Conservation (phyloP, 1,140 invertebrate species). For the Nasonia longicornis region DNA sequence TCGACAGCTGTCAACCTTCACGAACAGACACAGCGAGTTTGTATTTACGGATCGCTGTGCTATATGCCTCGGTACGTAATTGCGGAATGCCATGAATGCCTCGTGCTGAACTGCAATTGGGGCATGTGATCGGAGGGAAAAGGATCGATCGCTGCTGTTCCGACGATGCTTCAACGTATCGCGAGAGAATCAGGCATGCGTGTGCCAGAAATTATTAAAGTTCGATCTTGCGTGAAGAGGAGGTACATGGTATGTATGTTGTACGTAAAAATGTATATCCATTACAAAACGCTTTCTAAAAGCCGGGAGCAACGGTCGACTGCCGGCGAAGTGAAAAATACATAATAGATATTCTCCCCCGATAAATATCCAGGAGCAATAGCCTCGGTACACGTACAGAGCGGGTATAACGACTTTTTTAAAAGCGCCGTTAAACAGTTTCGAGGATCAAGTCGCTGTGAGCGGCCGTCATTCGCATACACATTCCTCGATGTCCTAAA, state of each 20-base stretch:
- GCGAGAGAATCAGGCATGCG: no score
- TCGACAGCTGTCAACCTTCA: constrained; percentile 26
- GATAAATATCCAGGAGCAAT: neutral
- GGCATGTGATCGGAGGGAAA: neutral
- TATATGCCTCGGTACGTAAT: neutral
- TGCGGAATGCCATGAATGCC: no score
- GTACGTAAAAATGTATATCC: no score
- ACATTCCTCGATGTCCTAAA: neutral
- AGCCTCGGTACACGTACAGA: no score
- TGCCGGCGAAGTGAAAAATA: neutral
- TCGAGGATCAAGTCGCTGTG: neutral
- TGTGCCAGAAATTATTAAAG: neutral
- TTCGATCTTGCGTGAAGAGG: neutral
- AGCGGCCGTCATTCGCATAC: neutral
- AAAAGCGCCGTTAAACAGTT: neutral
- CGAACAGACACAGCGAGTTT: neutral
- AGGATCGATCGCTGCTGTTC: neutral
- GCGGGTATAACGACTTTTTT: neutral
- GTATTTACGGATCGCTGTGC: no score
- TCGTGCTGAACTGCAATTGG: constrained; percentile 4
- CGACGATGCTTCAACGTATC: no score
- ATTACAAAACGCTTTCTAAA: no score
- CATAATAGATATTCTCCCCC: neutral
- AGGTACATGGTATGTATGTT: neutral
- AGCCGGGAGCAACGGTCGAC: no score